These are phyloP conservation scores for Agelaius tricolor DNA, from an alignment of 2,113 vertebrate species.

Conservation along the genomic window DNA sequence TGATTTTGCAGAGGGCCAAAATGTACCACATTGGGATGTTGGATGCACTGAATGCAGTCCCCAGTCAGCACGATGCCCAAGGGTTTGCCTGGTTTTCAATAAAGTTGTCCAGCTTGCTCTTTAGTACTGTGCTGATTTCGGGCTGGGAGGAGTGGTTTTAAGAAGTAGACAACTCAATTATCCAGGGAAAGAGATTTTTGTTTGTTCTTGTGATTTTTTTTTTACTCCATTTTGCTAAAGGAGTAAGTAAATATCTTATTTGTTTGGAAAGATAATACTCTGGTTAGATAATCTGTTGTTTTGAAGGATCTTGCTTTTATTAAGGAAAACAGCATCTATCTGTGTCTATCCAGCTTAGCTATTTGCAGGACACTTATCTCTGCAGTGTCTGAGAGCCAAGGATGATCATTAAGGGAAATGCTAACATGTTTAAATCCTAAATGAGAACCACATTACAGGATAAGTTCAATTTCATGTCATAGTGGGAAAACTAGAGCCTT, in stretches of 20 bases:
- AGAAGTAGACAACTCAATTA: neutral
- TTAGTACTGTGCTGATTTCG: neutral
- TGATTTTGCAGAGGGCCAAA: neutral
- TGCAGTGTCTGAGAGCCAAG: slow-evolving; percentile 21
- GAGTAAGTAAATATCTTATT: neutral
- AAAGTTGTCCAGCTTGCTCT: neutral
- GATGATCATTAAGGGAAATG: neutral
- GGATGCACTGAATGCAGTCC: neutral
- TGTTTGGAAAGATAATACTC: slow-evolving; percentile 12
- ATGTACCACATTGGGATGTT: neutral
- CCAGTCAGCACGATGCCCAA: neutral
- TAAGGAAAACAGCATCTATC: neutral
- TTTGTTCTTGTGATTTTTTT: neutral
- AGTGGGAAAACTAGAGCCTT: slow-evolving; percentile 34
- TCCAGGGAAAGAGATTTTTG: neutral
- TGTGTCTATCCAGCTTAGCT: neutral
- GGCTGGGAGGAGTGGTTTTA: neutral
- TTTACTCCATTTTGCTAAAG: neutral
- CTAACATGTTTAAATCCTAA: slow-evolving; percentile 24
- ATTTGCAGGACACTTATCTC: slow-evolving; percentile 43
- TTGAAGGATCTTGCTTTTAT: neutral
- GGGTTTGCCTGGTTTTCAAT: neutral
- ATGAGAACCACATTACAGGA: neutral
- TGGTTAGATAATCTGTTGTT: slow-evolving; percentile 4
- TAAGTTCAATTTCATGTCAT: slow-evolving; percentile 30